Base-by-base conservation (phyloP, 2,113 vertebrate species). In the Galbula dea region DNA sequence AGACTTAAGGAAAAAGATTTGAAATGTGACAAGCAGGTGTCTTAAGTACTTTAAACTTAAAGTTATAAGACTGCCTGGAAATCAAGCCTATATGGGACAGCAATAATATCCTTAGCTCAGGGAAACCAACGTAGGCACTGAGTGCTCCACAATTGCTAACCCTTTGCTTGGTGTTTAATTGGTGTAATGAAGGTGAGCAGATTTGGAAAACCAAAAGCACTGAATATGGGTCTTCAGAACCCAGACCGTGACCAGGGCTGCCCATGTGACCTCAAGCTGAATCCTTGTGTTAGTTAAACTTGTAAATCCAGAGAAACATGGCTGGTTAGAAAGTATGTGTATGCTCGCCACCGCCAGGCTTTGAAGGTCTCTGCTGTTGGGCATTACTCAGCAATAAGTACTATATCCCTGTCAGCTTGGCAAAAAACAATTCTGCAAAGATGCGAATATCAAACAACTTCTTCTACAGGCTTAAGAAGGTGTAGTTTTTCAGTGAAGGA, bases 211-310 rank as follows among this genome's bases (percentile, higher is more conserved):
- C 11, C 5, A 16, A 55, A 57, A 67, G 11, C 15, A 37, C 13
- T 32, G 10, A 59, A 32, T 39, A 34, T 3, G 8, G 43, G 23
- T 73, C n/a, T 74, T 68, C 30, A 62, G 37, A 83, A 52, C n/a
- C 6, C 7, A n/a, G 12, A 17, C 4, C 4, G 49, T 37, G 39
- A 9, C 10, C 0, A 2, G 7, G 22, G 16, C 26, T 51, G 26
- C 46, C 15, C 0, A 1, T 23, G 22, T 68, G 27, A 29, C 32
- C 41, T 67, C 54, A 57, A n/a, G 37, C 14, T 4, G 14, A 51
- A 58, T 57, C 26, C 43, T 62, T 51, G 5, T 52, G 51, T 45
- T 36, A 32, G 26, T 63, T 36, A 58, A 68, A 26, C 8, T 8
- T 41, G 26, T 15, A 58, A 68, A 37, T 75, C 13, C 20, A 41